A percentile compares a stretch with the other conserved stretches of the same genome.
Conservation (phyloP, 2,113 vertebrate genomes). For the Phylloscopus trochiloides region DNA sequence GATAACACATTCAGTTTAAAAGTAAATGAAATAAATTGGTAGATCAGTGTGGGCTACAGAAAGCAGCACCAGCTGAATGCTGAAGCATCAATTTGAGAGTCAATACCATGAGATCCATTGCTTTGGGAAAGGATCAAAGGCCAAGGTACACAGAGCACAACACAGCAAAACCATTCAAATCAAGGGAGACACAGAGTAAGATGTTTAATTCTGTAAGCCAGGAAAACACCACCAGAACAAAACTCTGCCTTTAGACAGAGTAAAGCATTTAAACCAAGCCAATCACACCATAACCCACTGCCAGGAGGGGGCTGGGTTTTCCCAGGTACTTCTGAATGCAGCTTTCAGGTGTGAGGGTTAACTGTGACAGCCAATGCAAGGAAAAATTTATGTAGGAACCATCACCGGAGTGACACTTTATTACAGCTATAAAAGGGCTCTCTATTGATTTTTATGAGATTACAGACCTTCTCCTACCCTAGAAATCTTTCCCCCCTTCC, state of each 20-base stretch:
- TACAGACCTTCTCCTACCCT: neutral
- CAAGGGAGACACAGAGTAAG: fast-evolving
- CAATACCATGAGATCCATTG: neutral
- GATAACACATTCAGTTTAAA: neutral
- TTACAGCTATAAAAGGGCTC: neutral
- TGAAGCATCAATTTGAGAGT: neutral
- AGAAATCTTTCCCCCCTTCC: neutral
- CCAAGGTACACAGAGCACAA: neutral
- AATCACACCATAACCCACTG: neutral
- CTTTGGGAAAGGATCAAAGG: neutral
- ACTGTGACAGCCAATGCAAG: fast-evolving
- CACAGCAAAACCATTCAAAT: neutral
- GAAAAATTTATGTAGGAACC: neutral
- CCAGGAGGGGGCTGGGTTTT: fast-evolving
- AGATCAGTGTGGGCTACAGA: neutral
- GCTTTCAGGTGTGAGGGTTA: neutral
- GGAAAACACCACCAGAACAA: neutral
- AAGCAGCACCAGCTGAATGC: neutral
- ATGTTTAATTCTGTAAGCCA: neutral
- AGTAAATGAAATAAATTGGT: neutral
- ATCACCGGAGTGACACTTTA: neutral
- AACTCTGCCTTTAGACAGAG: neutral
- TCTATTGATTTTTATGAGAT: neutral
- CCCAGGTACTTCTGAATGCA: neutral
- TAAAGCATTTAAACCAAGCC: neutral